These are phyloP conservation scores for Pungitius pungitius DNA, from an alignment of 2,113 vertebrate genomes.

Conservation along the genomic window DNA sequence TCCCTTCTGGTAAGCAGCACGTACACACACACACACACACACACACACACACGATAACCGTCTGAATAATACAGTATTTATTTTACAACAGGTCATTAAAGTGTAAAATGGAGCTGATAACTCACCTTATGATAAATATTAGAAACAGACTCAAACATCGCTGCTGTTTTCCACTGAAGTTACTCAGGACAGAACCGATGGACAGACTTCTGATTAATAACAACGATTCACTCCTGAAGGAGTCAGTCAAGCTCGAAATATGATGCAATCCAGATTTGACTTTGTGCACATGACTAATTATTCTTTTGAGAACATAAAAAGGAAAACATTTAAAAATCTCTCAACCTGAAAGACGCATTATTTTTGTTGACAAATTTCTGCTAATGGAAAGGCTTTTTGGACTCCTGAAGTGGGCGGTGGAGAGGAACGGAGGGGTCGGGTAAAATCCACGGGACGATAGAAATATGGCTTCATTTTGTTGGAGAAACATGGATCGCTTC, in stretches of 20 bases:
- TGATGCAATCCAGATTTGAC: background rate
- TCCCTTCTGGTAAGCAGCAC: background rate
- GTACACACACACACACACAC: background rate
- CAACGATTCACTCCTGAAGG: background rate
- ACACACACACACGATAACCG: background rate
- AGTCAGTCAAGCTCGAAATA: background rate
- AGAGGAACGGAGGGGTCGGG: background rate
- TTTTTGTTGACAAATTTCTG: background rate
- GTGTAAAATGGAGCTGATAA: background rate
- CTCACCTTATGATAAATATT: background rate
- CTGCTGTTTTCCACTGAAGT: background rate
- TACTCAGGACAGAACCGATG: background rate
- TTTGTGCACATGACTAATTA: too few species aligned
- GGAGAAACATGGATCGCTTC: background rate
- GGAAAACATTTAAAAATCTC: background rate
- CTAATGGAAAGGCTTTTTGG: slow-evolving; percentile 10
- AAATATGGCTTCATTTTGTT: background rate
- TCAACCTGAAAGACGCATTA: background rate
- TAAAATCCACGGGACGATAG: background rate
- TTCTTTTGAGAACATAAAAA: too few species aligned
- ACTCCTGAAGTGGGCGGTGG: background rate
- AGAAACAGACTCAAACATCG: background rate
- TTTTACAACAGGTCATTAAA: background rate
- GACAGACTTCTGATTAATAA: background rate
- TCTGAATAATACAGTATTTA: background rate